Percentiles rank a stretch among this genome's conserved stretches.
Conservation (phyloP, 2,797 vertebrate species). For the Myoxocephalus aenaeus region DNA sequence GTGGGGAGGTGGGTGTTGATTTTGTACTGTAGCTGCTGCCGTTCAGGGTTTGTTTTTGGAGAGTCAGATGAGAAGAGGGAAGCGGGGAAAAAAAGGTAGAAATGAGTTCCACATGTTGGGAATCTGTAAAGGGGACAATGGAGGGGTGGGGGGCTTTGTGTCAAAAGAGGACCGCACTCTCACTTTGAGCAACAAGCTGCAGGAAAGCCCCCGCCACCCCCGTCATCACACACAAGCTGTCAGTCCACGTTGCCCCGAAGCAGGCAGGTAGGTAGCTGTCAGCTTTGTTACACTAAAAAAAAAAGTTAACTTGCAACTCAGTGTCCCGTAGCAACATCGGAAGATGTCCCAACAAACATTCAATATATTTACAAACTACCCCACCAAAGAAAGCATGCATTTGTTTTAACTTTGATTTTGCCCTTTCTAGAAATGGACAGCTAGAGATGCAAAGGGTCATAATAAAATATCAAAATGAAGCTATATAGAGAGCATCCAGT, state of each 20-base stretch:
- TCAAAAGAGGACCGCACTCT: conserved; percentile 25
- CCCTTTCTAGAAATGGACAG: not conserved
- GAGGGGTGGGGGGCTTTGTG: conserved; percentile 18
- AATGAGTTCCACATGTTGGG: conserved; percentile 86
- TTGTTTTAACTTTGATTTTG: conserved; percentile 1
- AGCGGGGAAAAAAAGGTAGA: conserved; percentile 46
- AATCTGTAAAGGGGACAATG: conserved; percentile 68
- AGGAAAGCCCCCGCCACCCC: not conserved
- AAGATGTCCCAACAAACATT: not conserved
- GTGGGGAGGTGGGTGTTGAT: conserved; percentile 43
- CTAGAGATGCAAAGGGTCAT: not conserved
- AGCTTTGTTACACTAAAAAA: not conserved
- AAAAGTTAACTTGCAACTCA: conserved; percentile 2
- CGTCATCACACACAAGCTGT: conserved; percentile 7
- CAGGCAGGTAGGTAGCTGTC: conserved; percentile 31
- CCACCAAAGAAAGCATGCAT: not conserved
- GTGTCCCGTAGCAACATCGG: not conserved
- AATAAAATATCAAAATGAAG: conserved; percentile 13
- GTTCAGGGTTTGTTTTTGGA: conserved; percentile 56
- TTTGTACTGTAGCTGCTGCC: conserved; percentile 66
- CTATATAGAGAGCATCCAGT: conserved; percentile 1
- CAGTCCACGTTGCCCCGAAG: conserved; percentile 12
- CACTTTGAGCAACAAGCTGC: conserved; percentile 19
- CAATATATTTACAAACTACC: not conserved
- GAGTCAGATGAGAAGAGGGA: conserved; percentile 65